Evolutionary conservation across 2,888 invertebrate species (phyloP), one percentile per base, ranked within the genome.

Genomic region (Digitonthophagus gazella): DNA sequence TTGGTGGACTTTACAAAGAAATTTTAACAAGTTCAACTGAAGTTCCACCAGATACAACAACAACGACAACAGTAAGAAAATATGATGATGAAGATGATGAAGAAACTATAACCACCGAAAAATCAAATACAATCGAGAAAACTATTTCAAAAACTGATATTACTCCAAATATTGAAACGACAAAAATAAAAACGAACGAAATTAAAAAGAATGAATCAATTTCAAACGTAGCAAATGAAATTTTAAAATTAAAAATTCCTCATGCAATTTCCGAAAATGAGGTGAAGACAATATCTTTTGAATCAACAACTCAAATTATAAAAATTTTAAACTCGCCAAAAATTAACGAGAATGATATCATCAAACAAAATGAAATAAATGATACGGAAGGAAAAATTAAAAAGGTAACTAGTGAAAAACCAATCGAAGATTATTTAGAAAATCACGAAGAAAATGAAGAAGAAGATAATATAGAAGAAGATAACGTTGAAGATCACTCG

Each of bases 361-460:
- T 58, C 15, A 70, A 67, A 15, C 67, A 70, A 56, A 67, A 70
- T 18, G 69, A 70, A 58, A 67, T 69, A 2, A 64, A 20, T 5
- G 19, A 19, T 6, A 58, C 56, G 20, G 19, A 56, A 15, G 66
- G 18, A 4, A 20, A n/a, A 20, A 15, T 28, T 15, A 15, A 1
- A 15, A 65, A 65, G 16, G 3, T 28, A 22, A 65, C 65, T 14
- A 65, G 8, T 28, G 54, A 65, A 55, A 16, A 65, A 14, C 11
- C 65, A 11, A 22, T 58, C 18, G 70, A 64, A 22, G 67, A 55
- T 3, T 61, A 67, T 18, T 64, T 57, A 11, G 65, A 70, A 6
- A 64, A 65, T 15, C 54, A 44, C 8, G 67, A 67, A 15, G 28
- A n/a, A n/a, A n/a, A 70, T 15, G 19, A 58, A 19, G 70, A 70